Evolutionary conservation across 35 echinoderm and acorn worm genomes (phyloP), one percentile per base, ranked within the genome.

Genomic region (Acanthaster planci): DNA sequence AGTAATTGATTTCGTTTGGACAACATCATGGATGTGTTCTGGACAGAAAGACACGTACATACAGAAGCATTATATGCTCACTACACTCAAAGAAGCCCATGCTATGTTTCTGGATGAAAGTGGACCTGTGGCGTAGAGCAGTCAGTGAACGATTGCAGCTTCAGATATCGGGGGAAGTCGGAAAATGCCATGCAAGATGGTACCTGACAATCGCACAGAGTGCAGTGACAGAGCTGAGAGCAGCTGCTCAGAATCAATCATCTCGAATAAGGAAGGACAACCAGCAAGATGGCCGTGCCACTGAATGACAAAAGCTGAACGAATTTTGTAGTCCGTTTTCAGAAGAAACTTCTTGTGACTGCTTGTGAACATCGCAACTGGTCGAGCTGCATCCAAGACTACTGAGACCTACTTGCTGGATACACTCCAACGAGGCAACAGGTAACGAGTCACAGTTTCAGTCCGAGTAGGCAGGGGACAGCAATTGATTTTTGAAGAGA

Each of bases 121-220:
- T 95, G 2, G 89, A 95, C 38, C 55, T 91, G 80, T 82, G 78
- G 84, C 23, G 22, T 95, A 10, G 93, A 95, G 77, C 80, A 95
- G 42, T 91, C 77, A 10, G 85, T 91, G 0, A 95, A 95, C 27
- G 80, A 76, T 58, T 80, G 89, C 94, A 77, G 86, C 94, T 38
- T 97, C 94, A 64, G 81, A 75, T 36, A 94, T 77, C 83, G 86
- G 56, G 76, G 93, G 93, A 78, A 90, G 38, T 87, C 84, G 9
- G 7, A 37, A 1, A 87, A 83, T 84, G 84, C 93, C 15, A 82
- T 90, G 2, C 0, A 80, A 80, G 93, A 59, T 95, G 88, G 85
- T 77, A 55, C 35, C 83, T 94, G 29, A 94, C 93, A 15, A 57
- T 50, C 8, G 78, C 93, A 35, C 83, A 90, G 29, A 26, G 93